Base-by-base conservation (phyloP, 2,113 vertebrate genomes). In the Neolamprologus tretocephalus region DNA sequence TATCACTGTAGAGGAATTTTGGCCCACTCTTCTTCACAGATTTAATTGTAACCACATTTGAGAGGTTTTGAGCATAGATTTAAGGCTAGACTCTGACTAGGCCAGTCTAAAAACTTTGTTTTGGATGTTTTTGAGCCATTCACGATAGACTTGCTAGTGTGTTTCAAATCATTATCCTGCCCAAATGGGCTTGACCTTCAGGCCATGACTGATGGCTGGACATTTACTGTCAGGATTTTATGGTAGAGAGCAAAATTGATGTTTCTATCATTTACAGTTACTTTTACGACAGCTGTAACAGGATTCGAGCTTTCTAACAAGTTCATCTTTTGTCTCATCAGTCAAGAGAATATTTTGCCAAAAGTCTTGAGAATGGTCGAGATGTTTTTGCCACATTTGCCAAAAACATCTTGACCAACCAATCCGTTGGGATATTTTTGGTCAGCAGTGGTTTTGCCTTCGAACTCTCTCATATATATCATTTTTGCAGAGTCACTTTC, bases 401-500 rank as follows among this genome's bases (percentile, higher is more conserved):
- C 9, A 63, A 33, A 35, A 63, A 11, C 31, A 2, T 35, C 57
- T 61, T 61, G 57, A 17, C 57, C 28, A 33, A 4, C 57, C 57
- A 61, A 33, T 61, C 8, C 8, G 5, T 63, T 63, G 58, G 6
- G 58, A 63, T 63, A 63, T n/a, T 35, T 35, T 63, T 63, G 58
- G 58, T 63, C 6, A 63, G 58, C 58, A n/a, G 58, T 63, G 58
- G 31, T n/a, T 63, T 63, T 63, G 28, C 8, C 28, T 63, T 63
- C 3, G 0, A 63, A 33, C 28, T 19, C 58, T 63, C 58, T 0
- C 58, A 63, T 4, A 1, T 1, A 19, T 33, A 0, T 63, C 28
- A 63, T 33, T 63, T 35, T 63, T 63, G 31, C 31, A 63, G 57
- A 63, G 9, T 63, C 31, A 35, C 58, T n/a, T n/a, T 63, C 58